These are phyloP conservation scores for Arnoldichthys spilopterus DNA, from an alignment of 2,797 vertebrate species.

Conservation along the genomic window DNA sequence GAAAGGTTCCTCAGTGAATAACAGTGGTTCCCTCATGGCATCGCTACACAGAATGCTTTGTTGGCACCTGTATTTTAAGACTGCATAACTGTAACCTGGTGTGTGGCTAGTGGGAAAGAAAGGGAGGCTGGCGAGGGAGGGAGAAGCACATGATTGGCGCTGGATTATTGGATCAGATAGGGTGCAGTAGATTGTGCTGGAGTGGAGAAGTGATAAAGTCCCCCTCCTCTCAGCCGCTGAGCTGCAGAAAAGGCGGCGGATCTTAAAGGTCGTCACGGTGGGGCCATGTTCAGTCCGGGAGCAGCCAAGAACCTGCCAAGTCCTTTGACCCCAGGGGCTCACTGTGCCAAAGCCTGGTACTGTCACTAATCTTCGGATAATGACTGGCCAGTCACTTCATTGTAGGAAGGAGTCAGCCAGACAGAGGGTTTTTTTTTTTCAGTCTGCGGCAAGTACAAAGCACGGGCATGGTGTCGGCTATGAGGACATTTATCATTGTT, in stretches of 20 bases:
- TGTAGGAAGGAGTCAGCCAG: constrained; percentile 16
- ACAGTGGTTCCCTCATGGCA: background rate
- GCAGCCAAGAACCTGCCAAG: constrained; percentile 34
- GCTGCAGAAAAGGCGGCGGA: constrained; percentile 34
- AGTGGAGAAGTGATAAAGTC: constrained; percentile 42
- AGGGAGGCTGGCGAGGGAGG: constrained; percentile 4
- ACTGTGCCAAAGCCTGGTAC: constrained; percentile 37
- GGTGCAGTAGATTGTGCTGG: constrained; percentile 17
- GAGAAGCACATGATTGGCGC: constrained; percentile 28
- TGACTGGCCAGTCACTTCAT: constrained; percentile 40
- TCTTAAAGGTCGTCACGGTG: constrained; percentile 40
- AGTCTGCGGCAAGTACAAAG: background rate
- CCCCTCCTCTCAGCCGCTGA: background rate
- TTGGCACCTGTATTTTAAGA: background rate
- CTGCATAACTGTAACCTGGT: background rate
- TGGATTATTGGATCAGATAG: constrained; percentile 52
- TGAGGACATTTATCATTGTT: background rate
- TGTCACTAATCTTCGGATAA: constrained; percentile 54
- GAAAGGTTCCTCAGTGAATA: background rate
- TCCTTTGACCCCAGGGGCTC: constrained; percentile 37
- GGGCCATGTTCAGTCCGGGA: constrained; percentile 23
- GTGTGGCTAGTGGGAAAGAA: background rate
- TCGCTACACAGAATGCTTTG: no score
- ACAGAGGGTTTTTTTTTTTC: constrained; percentile 4
- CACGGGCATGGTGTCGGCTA: no score